Base-by-base conservation (phyloP, 2,888 invertebrate genomes). In the Dexiosoma caninum region DNA sequence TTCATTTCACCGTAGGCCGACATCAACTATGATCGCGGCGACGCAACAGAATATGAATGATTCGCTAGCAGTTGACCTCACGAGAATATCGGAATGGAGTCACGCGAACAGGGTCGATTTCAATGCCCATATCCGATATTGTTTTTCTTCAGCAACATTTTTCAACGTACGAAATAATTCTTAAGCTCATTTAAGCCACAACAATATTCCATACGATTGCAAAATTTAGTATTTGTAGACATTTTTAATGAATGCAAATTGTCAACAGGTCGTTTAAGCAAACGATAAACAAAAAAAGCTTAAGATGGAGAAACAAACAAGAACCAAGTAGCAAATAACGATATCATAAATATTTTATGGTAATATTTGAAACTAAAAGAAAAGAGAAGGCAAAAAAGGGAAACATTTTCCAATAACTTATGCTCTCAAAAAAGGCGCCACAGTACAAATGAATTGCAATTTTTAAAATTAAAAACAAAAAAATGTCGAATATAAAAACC, bases 221-320 rank as follows among this genome's bases (percentile, higher is more conserved):
- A 72, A 79, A 82, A 82, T 80, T 82, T 82, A 82, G 80, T 55
- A 57, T 62, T 62, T 51, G 78, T 75, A 83, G 67, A 81, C 84
- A 77, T 81, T 82, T 84, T 81, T 86, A 87, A 88, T 87, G 86
- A 86, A 88, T 87, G 87, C 86, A 88, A 88, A 88, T 86, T 87
- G 88, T 86, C 88, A 88, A 86, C 85, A 87, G 86, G 87, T 87
- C 78, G 71, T 78, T 72, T 81, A 74, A 49, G 35, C 62, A 59
- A 46, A 66, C 64, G 16, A 37, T 16, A 35, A 10, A 27, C 10
- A 59, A 21, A 14, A 27, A 40, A 35, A 35, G n/a, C n/a, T n/a
- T n/a, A n/a, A n/a, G n/a, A n/a, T n/a, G 27, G 27, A 27, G 4
- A 35, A 10, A 27, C 21, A 60, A 9, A 32, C 10, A 37, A 60